Conservation (phyloP, 2,113 vertebrate species). For the Dermatemys mawii region DNA sequence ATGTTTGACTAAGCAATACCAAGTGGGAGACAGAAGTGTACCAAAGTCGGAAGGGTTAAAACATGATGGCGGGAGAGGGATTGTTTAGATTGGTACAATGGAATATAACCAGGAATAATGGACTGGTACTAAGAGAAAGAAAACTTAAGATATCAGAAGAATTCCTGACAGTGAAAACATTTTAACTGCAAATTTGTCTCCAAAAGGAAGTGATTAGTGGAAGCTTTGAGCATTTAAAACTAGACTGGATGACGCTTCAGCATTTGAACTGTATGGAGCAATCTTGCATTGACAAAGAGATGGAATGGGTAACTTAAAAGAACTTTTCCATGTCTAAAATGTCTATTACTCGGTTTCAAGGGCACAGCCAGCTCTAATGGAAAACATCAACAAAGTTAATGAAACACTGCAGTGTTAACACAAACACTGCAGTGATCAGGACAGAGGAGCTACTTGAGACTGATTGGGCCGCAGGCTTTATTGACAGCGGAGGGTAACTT, state of each 20-base stretch:
- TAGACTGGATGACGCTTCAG: fast-evolving
- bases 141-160: not conserved
- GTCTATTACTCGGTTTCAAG: not conserved
- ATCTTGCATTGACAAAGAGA: not conserved
- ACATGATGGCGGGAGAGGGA: too few relatives aligned
- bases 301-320: not conserved
- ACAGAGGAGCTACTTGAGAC: not conserved
- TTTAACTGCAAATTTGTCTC: not conserved
- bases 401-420: too few relatives aligned
- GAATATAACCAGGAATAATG: not conserved
- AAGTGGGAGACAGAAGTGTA: not conserved
- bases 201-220: not conserved
- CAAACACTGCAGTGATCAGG: not conserved
- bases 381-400: not conserved
- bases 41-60: not conserved
- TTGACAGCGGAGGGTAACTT: not conserved
- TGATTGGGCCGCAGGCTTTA: not conserved
- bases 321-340: not conserved
- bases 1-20: not conserved
- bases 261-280: not conserved
- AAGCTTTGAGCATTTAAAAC: not conserved
- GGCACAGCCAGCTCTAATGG: fast-evolving
- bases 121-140: not conserved
- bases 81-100: not conserved
- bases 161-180: not conserved